These are phyloP conservation scores for Bombus sylvicola DNA, from an alignment of 1,140 invertebrate species.

Conservation along the genomic window DNA sequence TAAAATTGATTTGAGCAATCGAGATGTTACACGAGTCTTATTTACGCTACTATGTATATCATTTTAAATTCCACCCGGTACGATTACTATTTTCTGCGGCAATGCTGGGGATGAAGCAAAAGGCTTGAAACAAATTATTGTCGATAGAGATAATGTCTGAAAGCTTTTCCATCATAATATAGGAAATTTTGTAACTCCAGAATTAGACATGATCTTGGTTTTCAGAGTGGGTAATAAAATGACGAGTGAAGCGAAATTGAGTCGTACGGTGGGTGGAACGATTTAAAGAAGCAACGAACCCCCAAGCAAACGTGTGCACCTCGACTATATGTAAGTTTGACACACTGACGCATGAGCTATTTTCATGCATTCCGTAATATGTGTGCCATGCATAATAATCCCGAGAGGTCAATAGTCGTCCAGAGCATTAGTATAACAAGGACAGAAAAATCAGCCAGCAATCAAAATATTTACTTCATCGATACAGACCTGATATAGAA, in stretches of 20 bases:
- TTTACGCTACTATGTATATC: neutral
- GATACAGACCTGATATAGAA: neutral
- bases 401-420: slow-evolving; percentile 67
- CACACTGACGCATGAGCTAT: slow-evolving; percentile 67
- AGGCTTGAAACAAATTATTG: too few relatives aligned
- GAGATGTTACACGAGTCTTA: neutral
- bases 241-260: neutral
- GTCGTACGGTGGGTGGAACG: slow-evolving; percentile 7
- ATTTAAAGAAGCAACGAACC: slow-evolving; percentile 56
- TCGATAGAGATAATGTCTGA: neutral
- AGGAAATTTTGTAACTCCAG: neutral
- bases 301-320: slow-evolving; percentile 1
- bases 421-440: slow-evolving; percentile 21
- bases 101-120: too few relatives aligned
- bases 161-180: neutral
- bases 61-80: neutral
- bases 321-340: slow-evolving; percentile 15
- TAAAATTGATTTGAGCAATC: neutral
- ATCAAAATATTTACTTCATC: neutral
- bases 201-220: neutral
- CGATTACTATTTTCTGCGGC: neutral
- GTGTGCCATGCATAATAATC: slow-evolving; percentile 51
- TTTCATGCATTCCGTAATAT: slow-evolving; percentile 70
- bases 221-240: slow-evolving; percentile 2
- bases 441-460: neutral